Evolutionary conservation across 2,888 invertebrate genomes (phyloP).

Genomic region (Mythimna vitellina): DNA sequence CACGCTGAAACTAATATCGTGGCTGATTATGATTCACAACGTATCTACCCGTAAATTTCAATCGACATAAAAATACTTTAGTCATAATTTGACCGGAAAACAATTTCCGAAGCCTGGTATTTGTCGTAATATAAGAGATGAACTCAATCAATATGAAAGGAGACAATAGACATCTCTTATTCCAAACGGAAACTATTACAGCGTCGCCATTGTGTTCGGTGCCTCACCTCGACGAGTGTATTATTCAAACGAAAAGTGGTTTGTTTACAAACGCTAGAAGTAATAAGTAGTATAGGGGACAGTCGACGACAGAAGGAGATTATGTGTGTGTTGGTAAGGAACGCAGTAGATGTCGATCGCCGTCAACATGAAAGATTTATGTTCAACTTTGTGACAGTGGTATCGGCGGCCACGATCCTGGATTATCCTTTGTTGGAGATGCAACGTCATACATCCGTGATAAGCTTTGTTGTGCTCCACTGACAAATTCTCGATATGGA

Average conservation of each 20-base stretch:
- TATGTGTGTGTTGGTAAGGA: slow-evolving; percentile 76
- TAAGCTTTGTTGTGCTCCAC: slow-evolving; percentile 77
- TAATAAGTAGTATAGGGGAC: slow-evolving; percentile 84
- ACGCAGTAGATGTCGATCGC: slow-evolving; percentile 80
- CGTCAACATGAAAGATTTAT: slow-evolving; percentile 87
- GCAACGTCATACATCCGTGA: slow-evolving; percentile 81
- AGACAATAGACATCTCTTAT: slow-evolving; percentile 89
- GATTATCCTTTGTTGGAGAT: slow-evolving; percentile 86
- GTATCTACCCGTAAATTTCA: slow-evolving; percentile 48
- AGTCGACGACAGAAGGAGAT: slow-evolving; percentile 79
- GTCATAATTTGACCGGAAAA: slow-evolving; percentile 75
- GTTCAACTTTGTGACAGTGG: slow-evolving; percentile 84
- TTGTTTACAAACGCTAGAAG: slow-evolving; percentile 84
- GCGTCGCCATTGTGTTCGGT: slow-evolving; percentile 86
- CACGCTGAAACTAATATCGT: slow-evolving; percentile 60
- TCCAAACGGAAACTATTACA: slow-evolving; percentile 90
- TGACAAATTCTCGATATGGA: slow-evolving; percentile 60
- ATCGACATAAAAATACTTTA: slow-evolving; percentile 68
- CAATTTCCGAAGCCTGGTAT: slow-evolving; percentile 76
- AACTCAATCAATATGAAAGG: slow-evolving; percentile 87
- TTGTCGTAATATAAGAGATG: slow-evolving; percentile 78
- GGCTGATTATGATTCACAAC: slow-evolving; percentile 61
- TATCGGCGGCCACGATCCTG: slow-evolving; percentile 81
- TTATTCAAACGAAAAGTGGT: slow-evolving; percentile 89
- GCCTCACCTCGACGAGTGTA: slow-evolving; percentile 86